These are phyloP conservation scores for Ascaphus truei DNA, from an alignment of 2,113 vertebrate species.

Conservation along the genomic window DNA sequence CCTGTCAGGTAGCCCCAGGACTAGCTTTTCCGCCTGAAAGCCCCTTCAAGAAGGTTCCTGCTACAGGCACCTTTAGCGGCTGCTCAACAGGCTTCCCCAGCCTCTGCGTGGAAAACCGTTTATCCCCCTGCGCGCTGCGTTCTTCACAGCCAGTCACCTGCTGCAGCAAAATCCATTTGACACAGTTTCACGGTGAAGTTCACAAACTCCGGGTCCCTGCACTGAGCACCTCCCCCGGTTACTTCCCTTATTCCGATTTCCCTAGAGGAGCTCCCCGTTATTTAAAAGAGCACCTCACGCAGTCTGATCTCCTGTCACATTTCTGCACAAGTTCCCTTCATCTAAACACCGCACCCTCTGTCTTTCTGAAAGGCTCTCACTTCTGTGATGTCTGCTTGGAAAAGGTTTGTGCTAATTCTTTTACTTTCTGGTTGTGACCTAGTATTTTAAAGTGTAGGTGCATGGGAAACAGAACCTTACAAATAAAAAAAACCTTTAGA, in stretches of 20 bases:
- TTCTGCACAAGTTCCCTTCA: conserved; percentile 84
- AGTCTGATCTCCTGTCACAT: conserved; percentile 70
- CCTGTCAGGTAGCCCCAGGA: conserved; percentile 73
- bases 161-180: conserved; percentile 75
- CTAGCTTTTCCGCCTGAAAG: conserved; percentile 57
- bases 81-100: conserved; percentile 56
- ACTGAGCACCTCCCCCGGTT: conserved; percentile 69
- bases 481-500: too few relatives aligned
- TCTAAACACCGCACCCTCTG: conserved; percentile 75
- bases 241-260: conserved; percentile 76
- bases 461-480: too few relatives aligned
- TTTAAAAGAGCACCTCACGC: conserved; percentile 65
- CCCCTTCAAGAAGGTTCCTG: conserved; percentile 59
- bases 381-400: conserved; percentile 85
- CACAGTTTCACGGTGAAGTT: conserved; percentile 56
- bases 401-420: conserved; percentile 94
- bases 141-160: conserved; percentile 68
- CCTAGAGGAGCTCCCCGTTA: conserved; percentile 60
- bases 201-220: conserved; percentile 65
- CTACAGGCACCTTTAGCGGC: conserved; percentile 53
- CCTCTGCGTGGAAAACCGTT: conserved; percentile 60
- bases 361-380: conserved; percentile 84
- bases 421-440: too few relatives aligned
- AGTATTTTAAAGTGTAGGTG: too few relatives aligned
- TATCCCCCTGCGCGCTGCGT: conserved; percentile 59